phyloP scores from a whole-genome alignment of 1,140 invertebrate species.

The Lepidotrigona ventralis region DNA sequence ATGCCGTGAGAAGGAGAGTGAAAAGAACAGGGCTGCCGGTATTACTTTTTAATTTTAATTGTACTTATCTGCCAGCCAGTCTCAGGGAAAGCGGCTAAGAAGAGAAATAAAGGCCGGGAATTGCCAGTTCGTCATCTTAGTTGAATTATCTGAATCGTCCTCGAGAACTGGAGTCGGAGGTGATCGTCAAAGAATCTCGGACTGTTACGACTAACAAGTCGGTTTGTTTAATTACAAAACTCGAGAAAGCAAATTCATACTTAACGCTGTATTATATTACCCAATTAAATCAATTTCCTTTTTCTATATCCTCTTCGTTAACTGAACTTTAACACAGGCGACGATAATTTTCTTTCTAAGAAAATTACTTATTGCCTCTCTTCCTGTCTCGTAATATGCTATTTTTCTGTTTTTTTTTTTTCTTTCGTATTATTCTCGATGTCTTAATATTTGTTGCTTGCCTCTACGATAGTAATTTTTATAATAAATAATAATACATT shows the following conservation, averaged over 20 bases:
- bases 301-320: no score
- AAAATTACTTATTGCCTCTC: not conserved
- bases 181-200: not conserved
- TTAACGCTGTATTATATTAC: no score
- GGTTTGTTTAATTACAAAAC: not conserved
- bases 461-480: no score
- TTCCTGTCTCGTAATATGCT: no score
- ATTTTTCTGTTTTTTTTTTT: not conserved
- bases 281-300: no score
- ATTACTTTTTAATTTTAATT: constrained; percentile 64
- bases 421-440: no score
- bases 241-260: no score
- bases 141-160: constrained; percentile 19
- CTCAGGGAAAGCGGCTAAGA: not conserved
- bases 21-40: constrained; percentile 10
- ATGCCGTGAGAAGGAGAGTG: not conserved
- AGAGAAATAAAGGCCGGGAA: constrained; percentile 17
- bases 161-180: not conserved
- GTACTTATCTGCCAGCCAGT: constrained; percentile 37
- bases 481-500: no score
- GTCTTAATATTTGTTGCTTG: not conserved
- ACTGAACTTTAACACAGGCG: not conserved
- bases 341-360: not conserved
- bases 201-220: not conserved
- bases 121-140: not conserved